Percentiles rank a stretch among this genome's conserved stretches.
These are phyloP conservation scores for Anolis apletophallus DNA, from an alignment of 2,797 vertebrate genomes.

Conservation along the genomic window DNA sequence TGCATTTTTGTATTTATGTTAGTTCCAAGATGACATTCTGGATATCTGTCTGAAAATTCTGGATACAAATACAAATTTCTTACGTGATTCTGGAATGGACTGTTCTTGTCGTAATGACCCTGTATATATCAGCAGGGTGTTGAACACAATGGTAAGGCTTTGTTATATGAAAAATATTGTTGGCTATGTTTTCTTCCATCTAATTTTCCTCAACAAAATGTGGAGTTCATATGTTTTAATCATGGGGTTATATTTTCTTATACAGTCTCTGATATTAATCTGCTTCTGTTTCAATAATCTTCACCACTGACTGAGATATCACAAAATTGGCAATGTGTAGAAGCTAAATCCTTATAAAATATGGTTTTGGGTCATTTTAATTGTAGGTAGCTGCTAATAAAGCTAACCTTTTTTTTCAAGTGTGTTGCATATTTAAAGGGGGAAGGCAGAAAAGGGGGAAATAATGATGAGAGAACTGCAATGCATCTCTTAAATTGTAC, in stretches of 20 bases:
- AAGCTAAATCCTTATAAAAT: background rate
- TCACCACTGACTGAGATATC: background rate
- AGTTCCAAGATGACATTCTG: slow-evolving; percentile 88
- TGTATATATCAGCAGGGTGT: slow-evolving; percentile 82
- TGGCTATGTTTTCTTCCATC: background rate
- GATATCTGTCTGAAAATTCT: slow-evolving; percentile 89
- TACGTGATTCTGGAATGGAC: slow-evolving; percentile 78
- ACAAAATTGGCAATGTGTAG: background rate
- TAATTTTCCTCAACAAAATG: background rate
- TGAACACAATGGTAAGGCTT: slow-evolving; percentile 84
- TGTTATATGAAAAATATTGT: background rate
- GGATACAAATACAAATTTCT: slow-evolving; percentile 83
- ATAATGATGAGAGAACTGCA: background rate
- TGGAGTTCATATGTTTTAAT: too few relatives aligned
- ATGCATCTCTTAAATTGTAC: background rate
- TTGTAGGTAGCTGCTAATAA: background rate
- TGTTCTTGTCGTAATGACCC: slow-evolving; percentile 80
- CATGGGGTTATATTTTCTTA: background rate
- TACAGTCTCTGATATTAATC: background rate
- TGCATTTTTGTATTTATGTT: slow-evolving; percentile 6
- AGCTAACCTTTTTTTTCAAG: background rate
- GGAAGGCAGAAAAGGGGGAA: background rate
- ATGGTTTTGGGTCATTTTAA: background rate
- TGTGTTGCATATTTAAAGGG: background rate
- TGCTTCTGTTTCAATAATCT: background rate